These are phyloP conservation scores for Hydrozoanthus gracilis DNA, from an alignment of 92 coral and sea anemone species.

Conservation along the genomic window DNA sequence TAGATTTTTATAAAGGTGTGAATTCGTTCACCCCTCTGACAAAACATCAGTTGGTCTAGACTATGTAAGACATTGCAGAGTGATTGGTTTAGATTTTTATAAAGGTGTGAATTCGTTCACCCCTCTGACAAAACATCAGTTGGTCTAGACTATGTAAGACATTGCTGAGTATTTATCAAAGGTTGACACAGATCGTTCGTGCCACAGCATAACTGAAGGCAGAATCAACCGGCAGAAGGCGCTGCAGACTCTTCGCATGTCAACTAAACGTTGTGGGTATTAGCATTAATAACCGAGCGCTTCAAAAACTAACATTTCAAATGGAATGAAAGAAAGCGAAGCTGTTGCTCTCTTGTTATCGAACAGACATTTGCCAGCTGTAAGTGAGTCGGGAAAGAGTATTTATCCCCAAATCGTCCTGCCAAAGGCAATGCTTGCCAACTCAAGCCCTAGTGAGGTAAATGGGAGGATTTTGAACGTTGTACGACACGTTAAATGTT, in stretches of 20 bases:
- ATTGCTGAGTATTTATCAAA: slow-evolving; percentile 47
- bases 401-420: not conserved
- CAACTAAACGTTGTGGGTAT: not conserved
- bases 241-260: not conserved
- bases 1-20: slow-evolving; percentile 50
- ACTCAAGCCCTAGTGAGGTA: slow-evolving; percentile 1
- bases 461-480: not conserved
- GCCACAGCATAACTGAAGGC: slow-evolving; percentile 1
- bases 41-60: slow-evolving; percentile 42
- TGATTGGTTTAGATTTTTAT: slow-evolving; percentile 31
- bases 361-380: not conserved
- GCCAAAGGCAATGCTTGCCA: not conserved
- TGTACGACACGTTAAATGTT: slow-evolving; percentile 28
- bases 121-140: slow-evolving; percentile 27
- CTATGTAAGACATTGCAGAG: slow-evolving; percentile 42
- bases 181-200: slow-evolving; percentile 41
- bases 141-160: slow-evolving; percentile 49
- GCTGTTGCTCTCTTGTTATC: not conserved
- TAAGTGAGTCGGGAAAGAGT: not conserved
- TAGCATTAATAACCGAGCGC: not conserved
- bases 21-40: slow-evolving; percentile 33
- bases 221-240: not conserved
- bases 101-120: slow-evolving; percentile 58
- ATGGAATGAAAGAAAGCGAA: slow-evolving; percentile 16
- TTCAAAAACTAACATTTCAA: not conserved